Evolutionary conservation across 2,888 invertebrate species (phyloP).

Genomic region (Pristionchus fissidentatus): DNA sequence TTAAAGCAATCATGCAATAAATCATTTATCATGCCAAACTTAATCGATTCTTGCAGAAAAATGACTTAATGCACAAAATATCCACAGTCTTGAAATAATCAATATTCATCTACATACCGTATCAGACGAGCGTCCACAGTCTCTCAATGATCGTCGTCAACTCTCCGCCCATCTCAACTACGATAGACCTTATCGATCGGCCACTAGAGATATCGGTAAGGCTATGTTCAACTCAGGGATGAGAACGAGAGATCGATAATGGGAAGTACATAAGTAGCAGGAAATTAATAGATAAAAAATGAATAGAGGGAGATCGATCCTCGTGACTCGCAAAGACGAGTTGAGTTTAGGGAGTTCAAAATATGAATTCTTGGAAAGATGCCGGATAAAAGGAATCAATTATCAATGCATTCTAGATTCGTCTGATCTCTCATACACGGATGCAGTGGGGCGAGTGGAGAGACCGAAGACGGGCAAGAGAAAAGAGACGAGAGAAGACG

Average conservation of each 20-base stretch:
- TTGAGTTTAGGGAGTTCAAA: too few species aligned
- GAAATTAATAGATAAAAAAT: too few species aligned
- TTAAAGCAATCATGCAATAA: too few species aligned
- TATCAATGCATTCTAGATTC: conserved; percentile 53
- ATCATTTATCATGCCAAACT: too few species aligned
- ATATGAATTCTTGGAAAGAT: too few species aligned
- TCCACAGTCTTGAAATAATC: too few species aligned
- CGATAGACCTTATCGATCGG: conserved; percentile 58
- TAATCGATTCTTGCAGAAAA: too few species aligned
- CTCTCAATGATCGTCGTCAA: conserved; percentile 56
- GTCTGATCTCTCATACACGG: conserved; percentile 76
- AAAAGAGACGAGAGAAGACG: conserved; percentile 80
- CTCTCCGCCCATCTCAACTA: conserved; percentile 51
- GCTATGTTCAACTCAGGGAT: too few species aligned
- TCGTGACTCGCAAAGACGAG: too few species aligned
- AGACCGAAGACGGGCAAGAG: conserved; percentile 77
- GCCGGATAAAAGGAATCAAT: neutral
- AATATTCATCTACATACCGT: neutral
- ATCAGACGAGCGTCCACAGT: conserved; percentile 55
- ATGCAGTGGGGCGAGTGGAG: conserved; percentile 77
- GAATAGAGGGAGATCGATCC: too few species aligned
- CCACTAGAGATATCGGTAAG: conserved; percentile 64
- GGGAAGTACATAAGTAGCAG: too few species aligned
- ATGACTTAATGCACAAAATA: neutral
- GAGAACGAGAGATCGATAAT: too few species aligned